A percentile compares a stretch with the other conserved stretches of the same genome.
These are phyloP conservation scores for Diogma glabrata DNA, from an alignment of 2,888 invertebrate genomes.

Conservation along the genomic window DNA sequence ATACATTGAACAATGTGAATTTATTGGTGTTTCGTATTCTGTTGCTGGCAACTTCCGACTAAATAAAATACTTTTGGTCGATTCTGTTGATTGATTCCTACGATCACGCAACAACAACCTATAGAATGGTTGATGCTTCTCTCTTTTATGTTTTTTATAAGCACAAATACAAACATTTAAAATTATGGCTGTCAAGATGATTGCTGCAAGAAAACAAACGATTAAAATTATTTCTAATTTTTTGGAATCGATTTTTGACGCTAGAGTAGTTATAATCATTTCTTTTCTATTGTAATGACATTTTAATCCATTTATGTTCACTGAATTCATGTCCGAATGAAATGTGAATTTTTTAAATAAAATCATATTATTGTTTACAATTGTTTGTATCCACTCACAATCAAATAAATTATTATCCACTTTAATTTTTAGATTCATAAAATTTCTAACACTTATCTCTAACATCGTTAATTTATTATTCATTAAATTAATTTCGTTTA, in stretches of 20 bases:
- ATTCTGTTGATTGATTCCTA: background rate
- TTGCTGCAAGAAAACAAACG: background rate
- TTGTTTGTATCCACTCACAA: background rate
- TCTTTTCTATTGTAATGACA: background rate
- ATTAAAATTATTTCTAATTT: background rate
- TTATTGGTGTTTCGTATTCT: slow-evolving; percentile 3
- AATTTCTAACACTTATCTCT: background rate
- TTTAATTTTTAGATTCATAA: background rate
- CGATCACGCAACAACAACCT: slow-evolving; percentile 3
- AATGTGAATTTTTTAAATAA: background rate
- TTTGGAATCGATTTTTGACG: no score
- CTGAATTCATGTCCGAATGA: background rate
- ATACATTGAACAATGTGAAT: background rate
- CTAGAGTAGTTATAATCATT: no score
- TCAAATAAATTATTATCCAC: background rate
- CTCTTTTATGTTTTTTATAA: background rate
- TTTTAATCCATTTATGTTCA: slow-evolving; percentile 1
- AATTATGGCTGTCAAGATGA: background rate
- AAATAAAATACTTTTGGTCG: slow-evolving; percentile 5
- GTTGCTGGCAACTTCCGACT: slow-evolving; percentile 3
- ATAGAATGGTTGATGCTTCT: background rate
- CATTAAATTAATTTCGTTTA: background rate
- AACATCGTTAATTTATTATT: background rate
- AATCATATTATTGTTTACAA: background rate
- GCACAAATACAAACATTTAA: background rate